A percentile compares a stretch with the other conserved stretches of the same genome.
Conservation (phyloP, 2,113 vertebrate genomes). For the Gymnorhina tibicen region DNA sequence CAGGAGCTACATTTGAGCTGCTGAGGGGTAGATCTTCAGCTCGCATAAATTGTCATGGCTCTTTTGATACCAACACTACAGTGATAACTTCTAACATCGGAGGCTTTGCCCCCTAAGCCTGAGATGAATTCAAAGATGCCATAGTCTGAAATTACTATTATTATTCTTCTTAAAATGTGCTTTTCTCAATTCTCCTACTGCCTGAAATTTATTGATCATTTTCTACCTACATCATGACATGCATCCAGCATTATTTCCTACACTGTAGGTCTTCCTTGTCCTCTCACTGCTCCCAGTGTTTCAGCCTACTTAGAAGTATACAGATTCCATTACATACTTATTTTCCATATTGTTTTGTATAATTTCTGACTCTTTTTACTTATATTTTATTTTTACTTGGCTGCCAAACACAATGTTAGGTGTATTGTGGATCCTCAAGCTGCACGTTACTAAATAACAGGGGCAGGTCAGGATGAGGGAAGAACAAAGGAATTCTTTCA, state of each 20-base stretch:
- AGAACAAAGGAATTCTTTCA: not conserved
- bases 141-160: not conserved
- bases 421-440: not conserved
- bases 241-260: not conserved
- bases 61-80: not conserved
- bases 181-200: not conserved
- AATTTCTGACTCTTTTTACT: not conserved
- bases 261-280: not conserved
- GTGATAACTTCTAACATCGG: not conserved
- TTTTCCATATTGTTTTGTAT: not conserved
- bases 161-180: not conserved
- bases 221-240: not conserved
- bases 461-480: not conserved
- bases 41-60: not conserved
- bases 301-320: not conserved
- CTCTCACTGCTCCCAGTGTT: not conserved
- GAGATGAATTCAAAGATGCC: not conserved
- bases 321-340: no score
- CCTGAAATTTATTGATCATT: not conserved
- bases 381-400: not conserved
- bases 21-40: not conserved
- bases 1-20: not conserved
- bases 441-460: not conserved
- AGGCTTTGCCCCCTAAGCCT: not conserved
- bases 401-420: not conserved